Evolutionary conservation across 1,140 invertebrate genomes (phyloP).

Genomic region (Trichomalopsis sarcophagae): DNA sequence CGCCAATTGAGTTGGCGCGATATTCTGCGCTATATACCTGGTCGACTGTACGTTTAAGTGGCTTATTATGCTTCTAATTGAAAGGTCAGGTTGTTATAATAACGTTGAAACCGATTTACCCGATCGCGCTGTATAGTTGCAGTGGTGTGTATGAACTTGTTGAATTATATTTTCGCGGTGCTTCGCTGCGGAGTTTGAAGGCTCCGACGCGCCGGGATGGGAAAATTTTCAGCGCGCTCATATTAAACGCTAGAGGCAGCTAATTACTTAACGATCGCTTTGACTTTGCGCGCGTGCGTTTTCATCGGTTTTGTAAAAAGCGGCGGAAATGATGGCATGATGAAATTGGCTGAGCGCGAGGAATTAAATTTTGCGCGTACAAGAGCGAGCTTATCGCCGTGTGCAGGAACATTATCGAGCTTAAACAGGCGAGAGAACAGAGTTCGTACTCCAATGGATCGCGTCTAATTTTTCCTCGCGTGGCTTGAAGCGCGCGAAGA

Average conservation of each 20-base stretch:
- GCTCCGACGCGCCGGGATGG: too few relatives aligned
- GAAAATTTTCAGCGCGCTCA: background rate
- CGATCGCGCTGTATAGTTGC: background rate
- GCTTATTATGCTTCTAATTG: background rate
- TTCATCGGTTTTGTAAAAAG: too few relatives aligned
- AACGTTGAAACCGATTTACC: background rate
- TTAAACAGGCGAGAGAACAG: too few relatives aligned
- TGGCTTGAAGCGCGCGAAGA: too few relatives aligned
- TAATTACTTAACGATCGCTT: background rate
- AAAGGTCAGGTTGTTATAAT: background rate
- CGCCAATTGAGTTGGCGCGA: background rate
- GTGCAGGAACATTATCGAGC: too few relatives aligned
- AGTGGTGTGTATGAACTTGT: background rate
- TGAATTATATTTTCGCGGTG: background rate
- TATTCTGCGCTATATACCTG: too few relatives aligned
- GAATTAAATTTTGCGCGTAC: too few relatives aligned
- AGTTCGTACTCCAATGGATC: too few relatives aligned
- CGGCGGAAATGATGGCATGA: too few relatives aligned
- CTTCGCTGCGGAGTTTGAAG: background rate
- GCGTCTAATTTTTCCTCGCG: too few relatives aligned
- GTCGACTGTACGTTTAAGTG: background rate
- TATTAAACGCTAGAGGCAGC: background rate
- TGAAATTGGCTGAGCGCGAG: too few relatives aligned
- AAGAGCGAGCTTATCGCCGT: too few relatives aligned
- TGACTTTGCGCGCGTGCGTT: background rate